Evolutionary conservation across 1,140 invertebrate genomes (phyloP).

Genomic region (Metaphire vulgaris): DNA sequence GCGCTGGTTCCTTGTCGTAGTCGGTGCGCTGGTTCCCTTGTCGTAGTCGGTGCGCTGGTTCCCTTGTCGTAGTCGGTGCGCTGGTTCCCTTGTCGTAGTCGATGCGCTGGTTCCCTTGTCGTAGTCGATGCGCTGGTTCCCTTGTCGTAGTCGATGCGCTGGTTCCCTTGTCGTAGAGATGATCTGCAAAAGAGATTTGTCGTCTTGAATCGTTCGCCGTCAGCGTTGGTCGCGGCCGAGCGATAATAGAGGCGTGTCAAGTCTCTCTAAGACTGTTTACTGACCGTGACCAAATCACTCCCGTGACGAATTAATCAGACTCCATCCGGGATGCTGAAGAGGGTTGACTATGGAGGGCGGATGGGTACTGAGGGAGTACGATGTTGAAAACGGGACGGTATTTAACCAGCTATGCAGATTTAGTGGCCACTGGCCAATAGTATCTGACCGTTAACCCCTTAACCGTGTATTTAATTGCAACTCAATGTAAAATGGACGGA

Average conservation of each 20-base stretch:
- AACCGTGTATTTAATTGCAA: too few species aligned
- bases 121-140: not conserved
- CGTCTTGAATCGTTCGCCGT: not conserved
- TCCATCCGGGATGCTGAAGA: too few species aligned
- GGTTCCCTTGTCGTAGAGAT: not conserved
- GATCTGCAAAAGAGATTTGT: not conserved
- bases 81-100: not conserved
- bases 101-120: not conserved
- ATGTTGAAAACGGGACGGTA: too few species aligned
- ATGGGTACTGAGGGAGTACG: too few species aligned
- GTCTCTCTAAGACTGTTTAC: not conserved
- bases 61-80: not conserved
- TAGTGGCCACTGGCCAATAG: too few species aligned
- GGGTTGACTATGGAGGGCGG: too few species aligned
- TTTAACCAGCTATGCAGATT: too few species aligned
- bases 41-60: too few species aligned
- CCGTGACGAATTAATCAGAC: not conserved
- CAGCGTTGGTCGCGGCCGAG: not conserved
- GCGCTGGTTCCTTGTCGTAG: not conserved
- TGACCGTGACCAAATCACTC: not conserved
- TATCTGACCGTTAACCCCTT: too few species aligned
- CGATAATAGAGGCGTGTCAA: not conserved
- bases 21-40: not conserved
- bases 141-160: not conserved
- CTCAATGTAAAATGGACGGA: too few species aligned